Evolutionary conservation across 2,797 vertebrate species (phyloP), one percentile per base, ranked within the genome.

Genomic region (Spinibarbus caldwelli): DNA sequence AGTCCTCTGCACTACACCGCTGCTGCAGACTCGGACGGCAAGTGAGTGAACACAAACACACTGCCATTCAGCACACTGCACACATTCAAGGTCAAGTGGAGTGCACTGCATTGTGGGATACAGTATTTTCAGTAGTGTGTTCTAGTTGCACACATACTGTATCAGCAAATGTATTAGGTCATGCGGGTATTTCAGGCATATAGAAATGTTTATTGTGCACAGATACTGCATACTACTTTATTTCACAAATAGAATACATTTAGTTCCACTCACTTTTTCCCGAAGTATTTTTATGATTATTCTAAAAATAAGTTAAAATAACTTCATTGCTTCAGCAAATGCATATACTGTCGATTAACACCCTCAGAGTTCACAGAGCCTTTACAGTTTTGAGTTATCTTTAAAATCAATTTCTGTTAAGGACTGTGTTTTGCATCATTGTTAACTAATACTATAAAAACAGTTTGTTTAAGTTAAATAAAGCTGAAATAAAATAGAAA

Each of bases 1-100:
- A 97, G 97, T 72, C 98, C 98, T 73, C 95, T 99, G 90, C 98
- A 99, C 96, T 99, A 99, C 85, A 96, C 98, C 68, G 98, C 98
- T 83, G 97, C 98, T 49, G 97, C 97, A 67, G 98, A 99, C 95
- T 97, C 96, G 83, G 97, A 99, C 52, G 98, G 97, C 95, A 99
- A 98, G 98, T 99, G 92, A 96, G 97, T 96, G 14, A 64, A 17
- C 9, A 54, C 36, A 41, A 41, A 21, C 78, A 68, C 41, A 80
- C 43, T 4, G 19, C 15, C n/a, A 15, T 26, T 21, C 71, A 73
- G 17, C 41, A 49, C 43, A 49, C 8, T 31, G 17, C 4, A 4
- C 12, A 71, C n/a, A 49, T 29, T 19, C 45, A 75, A 34, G 45
- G 71, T 75, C 17, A 10, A 31, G 21, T 52, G 1, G 21, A 54